A percentile compares a stretch with the other conserved stretches of the same genome.
These are phyloP conservation scores for Galeopterus variegatus DNA, from an alignment of 2,113 vertebrate genomes.

Conservation along the genomic window DNA sequence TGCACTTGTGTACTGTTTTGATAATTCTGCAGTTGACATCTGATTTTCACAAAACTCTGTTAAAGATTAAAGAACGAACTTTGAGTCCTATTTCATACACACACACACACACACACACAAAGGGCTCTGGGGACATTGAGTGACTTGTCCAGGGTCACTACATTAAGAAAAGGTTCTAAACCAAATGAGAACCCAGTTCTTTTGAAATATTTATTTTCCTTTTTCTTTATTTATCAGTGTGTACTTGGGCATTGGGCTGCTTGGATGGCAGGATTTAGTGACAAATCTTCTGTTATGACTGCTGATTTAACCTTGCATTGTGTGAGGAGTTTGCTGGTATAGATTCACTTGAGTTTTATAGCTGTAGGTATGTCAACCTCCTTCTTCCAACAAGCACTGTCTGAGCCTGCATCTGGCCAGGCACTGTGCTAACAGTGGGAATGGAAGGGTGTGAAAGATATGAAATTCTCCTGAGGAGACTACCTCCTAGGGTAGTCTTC, in stretches of 20 bases:
- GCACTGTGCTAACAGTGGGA: not conserved
- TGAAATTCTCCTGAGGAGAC: conserved; percentile 4
- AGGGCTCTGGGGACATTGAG: not conserved
- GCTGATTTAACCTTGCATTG: not conserved
- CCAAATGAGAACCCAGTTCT: not conserved
- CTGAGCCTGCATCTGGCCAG: not conserved
- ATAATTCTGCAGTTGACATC: not conserved
- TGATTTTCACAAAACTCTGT: not conserved
- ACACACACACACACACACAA: not conserved
- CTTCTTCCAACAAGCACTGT: not conserved
- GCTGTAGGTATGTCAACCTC: not conserved
- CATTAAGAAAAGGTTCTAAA: not conserved
- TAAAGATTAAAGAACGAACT: not conserved
- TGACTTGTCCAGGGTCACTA: not conserved
- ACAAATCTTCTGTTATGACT: not conserved
- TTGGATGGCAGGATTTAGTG: not conserved
- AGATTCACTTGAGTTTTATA: conserved; percentile 11
- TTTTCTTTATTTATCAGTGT: not conserved
- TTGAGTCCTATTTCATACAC: not conserved
- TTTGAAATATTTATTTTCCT: not conserved
- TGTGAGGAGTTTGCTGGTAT: not conserved
- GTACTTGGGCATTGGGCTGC: not conserved
- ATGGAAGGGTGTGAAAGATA: not conserved
- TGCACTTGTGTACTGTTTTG: not conserved
- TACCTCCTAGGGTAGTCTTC: no score